A percentile compares a stretch with the other conserved stretches of the same genome.
These are phyloP conservation scores for Pyrochroa serraticornis DNA, from an alignment of 2,888 invertebrate species.

Conservation along the genomic window DNA sequence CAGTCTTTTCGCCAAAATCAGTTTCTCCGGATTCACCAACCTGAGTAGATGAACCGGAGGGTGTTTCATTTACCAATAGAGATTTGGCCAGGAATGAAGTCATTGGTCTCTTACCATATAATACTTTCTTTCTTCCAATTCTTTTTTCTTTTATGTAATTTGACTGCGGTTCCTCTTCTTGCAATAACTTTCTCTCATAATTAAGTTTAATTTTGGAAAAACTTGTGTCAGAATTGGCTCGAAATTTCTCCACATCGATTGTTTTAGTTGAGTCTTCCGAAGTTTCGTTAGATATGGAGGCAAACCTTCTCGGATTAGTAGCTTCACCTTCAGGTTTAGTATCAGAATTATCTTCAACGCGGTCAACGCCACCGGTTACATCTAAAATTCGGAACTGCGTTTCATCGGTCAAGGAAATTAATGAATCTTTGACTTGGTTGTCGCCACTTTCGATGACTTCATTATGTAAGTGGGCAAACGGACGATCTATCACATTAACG, in stretches of 20 bases:
- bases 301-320: not conserved
- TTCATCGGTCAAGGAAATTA: constrained; percentile 32
- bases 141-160: no score
- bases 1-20: no score
- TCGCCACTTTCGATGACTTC: not conserved
- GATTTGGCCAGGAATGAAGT: no score
- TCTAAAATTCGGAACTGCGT: constrained; percentile 38
- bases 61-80: no score
- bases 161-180: not conserved
- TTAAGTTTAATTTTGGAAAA: no score
- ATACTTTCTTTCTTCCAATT: no score
- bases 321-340: constrained; percentile 55
- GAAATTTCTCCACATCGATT: constrained; percentile 52
- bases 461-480: not conserved
- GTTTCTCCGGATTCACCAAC: no score
- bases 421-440: constrained; percentile 6
- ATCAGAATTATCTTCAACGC: constrained; percentile 50
- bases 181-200: not conserved
- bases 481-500: not conserved
- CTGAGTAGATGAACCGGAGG: no score
- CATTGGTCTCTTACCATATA: no score
- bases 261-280: constrained; percentile 48
- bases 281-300: constrained; percentile 27
- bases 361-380: constrained; percentile 41
- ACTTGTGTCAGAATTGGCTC: no score